Evolutionary conservation across 2,888 invertebrate genomes (phyloP), one percentile per base, ranked within the genome.

Genomic region (Leptinotarsa juncta): DNA sequence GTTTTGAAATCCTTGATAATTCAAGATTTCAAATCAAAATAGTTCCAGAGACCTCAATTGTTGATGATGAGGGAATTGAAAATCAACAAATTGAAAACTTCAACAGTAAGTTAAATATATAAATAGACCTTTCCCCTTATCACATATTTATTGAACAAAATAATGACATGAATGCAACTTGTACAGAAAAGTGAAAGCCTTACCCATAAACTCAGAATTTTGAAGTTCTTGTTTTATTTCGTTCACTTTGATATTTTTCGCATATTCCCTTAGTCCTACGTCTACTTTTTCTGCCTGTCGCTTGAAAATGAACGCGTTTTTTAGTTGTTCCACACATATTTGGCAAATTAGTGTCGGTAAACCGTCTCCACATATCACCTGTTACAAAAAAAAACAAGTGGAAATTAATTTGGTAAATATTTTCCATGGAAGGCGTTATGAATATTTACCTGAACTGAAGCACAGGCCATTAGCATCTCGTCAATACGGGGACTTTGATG

Each of bases 381-480:
- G 76, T 18, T 82, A 83, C 71, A 51, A 53, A 67, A 68, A 74
- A 76, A 73, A 12, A 20, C 55, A 53, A 42, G 70, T n/a, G 55
- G 50, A 67, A 62, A 71, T 68, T 70, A 68, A 74, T 77, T 77
- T 74, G 65, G 75, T 70, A 76, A 75, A 72, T 70, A 73, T 73
- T 75, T 55, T 73, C 73, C 69, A 73, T 73, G 67, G 74, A 69
- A 76, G 73, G 71, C 71, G 73, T 76, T 73, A 71, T 70, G 68
- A 73, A 78, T 81, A 81, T 82, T 85, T 87, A 88, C 88, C 86
- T 87, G 85, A 76, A 89, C 83, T 79, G 88, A 84, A 76, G 88
- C 83, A 84, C 88, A 88, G 82, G 88, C 88, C 88, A 88, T 88
- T 86, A 89, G 87, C 88, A 89, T 88, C 86, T 88, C 88, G 86